Evolutionary conservation across 2,797 vertebrate genomes (phyloP), one percentile per base, ranked within the genome.

Genomic region (Sparidentex hasta): DNA sequence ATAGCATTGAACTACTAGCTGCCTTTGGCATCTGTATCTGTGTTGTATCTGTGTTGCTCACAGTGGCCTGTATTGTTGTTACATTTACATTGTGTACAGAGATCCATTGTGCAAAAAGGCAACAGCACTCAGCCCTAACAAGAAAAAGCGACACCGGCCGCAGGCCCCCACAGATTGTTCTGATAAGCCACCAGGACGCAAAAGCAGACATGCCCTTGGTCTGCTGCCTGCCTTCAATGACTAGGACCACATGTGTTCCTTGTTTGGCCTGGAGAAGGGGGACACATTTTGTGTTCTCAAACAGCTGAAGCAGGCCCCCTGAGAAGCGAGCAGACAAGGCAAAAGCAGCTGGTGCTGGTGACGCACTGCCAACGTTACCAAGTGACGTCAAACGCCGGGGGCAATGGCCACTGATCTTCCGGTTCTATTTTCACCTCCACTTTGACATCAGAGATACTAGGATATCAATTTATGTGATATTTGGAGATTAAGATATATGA

Each of bases 221-320:
- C 66, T 87, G 73, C 67, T 68, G 85, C 70, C 74, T 78, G 78
- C 74, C 83, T 78, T 82, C 65, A 82, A 87, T 85, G 88, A 85
- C 88, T 91, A 68, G 44, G 82, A 86, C 78, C 88, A 93, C 93
- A 94, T 91, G 83, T 94, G 92, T 89, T 94, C 85, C 87, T 91
- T 82, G 85, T 94, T 95, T 91, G 81, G 88, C 76, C 72, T 76
- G 56, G 41, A 62, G 80, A 71, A 65, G 73, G 66, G 76, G 85
- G 87, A 86, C 85, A 87, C 83, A 78, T 78, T 91, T 90, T 90
- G 88, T 90, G 85, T 91, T 84, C 81, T 85, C 79, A 92, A 90
- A 91, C 92, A 95, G 93, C 92, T 94, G 88, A 94, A 91, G 84
- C 82, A 78, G 85, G 55, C 87, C 92, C 84, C 86, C 76, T 7